Conservation (phyloP, 2,113 vertebrate species). For the Tauraco erythrolophus region DNA sequence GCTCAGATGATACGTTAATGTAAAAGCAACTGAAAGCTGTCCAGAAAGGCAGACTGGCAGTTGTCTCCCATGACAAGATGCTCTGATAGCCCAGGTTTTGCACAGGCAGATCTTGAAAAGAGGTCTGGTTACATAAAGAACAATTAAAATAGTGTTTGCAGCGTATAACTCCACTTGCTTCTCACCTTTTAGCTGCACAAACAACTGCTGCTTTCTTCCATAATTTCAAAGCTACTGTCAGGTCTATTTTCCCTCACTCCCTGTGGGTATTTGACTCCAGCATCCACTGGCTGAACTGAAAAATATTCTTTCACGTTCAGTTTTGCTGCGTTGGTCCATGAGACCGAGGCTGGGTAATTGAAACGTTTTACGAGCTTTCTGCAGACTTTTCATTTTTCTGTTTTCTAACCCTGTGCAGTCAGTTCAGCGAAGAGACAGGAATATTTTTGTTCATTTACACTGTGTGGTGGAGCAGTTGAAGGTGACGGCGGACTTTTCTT, state of each 20-base stretch:
- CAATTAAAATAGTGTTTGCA: not conserved
- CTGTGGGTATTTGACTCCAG: fast-evolving
- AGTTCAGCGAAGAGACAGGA: not conserved
- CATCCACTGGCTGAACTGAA: not conserved
- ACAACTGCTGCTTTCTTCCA: not conserved
- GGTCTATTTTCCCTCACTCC: not conserved
- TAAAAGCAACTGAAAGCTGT: not conserved
- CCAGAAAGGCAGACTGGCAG: fast-evolving
- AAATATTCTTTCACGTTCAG: fast-evolving
- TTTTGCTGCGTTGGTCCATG: not conserved
- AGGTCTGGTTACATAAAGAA: not conserved
- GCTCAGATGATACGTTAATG: too few species aligned
- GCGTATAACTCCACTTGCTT: fast-evolving
- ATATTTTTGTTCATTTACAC: not conserved
- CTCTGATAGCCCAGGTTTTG: not conserved
- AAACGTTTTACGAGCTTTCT: not conserved
- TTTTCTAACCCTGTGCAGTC: not conserved
- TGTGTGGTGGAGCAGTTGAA: not conserved
- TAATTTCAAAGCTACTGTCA: not conserved
- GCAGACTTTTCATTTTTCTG: not conserved
- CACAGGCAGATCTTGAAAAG: not conserved
- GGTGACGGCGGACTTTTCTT: conserved; percentile 19
- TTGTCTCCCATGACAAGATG: not conserved
- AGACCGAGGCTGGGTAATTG: not conserved
- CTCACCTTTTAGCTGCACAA: not conserved